A percentile compares a stretch with the other conserved stretches of the same genome.
These are phyloP conservation scores for Pica pica DNA, from an alignment of 2,113 vertebrate genomes.

Conservation along the genomic window DNA sequence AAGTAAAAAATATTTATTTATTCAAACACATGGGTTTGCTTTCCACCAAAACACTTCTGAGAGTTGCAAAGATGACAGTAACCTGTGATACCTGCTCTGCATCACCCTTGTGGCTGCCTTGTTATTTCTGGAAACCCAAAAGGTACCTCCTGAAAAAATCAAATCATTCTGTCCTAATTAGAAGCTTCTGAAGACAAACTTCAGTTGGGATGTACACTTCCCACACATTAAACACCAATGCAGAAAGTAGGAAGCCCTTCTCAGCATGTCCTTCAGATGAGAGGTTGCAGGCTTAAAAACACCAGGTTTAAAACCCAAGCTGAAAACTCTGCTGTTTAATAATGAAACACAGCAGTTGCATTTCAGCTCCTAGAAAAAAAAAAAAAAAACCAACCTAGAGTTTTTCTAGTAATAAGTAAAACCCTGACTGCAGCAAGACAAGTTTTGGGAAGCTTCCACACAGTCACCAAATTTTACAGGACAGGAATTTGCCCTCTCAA, in stretches of 20 bases:
- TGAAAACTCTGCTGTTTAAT: conserved; percentile 19
- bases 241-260: conserved; percentile 24
- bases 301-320: neutral
- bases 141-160: conserved; percentile 2
- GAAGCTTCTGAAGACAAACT: conserved; percentile 41
- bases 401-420: neutral
- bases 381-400: no score
- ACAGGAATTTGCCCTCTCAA: neutral
- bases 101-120: conserved; percentile 8
- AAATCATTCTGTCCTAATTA: conserved; percentile 58
- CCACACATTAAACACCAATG: neutral
- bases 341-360: neutral
- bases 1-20: conserved; percentile 66
- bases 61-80: conserved; percentile 33
- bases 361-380: neutral
- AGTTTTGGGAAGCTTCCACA: neutral
- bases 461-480: neutral
- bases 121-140: conserved; percentile 28
- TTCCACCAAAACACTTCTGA: conserved; percentile 37
- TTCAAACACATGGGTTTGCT: conserved; percentile 60
- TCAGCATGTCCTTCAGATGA: neutral
- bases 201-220: neutral
- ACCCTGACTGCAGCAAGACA: neutral
- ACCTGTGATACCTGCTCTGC: neutral
- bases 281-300: neutral